phyloP scores from a whole-genome alignment of 2,113 vertebrate genomes.

The Pteropus alecto region DNA sequence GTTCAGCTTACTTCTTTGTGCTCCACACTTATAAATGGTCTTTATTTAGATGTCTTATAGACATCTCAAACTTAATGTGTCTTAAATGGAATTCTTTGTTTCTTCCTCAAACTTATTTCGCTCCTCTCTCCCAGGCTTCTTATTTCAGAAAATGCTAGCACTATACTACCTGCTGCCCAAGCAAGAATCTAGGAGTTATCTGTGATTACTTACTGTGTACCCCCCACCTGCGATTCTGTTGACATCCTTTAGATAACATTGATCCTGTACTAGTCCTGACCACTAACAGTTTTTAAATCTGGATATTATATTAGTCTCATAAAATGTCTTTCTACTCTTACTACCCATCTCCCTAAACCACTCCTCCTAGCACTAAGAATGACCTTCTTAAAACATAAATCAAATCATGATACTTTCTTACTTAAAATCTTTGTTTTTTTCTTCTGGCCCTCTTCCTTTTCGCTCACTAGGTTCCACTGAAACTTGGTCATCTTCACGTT shows the following conservation, averaged over 20 bases:
- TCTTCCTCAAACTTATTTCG: neutral
- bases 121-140: neutral
- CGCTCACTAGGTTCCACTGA: neutral
- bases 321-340: neutral
- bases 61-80: neutral
- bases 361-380: neutral
- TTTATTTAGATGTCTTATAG: neutral
- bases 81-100: neutral
- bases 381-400: neutral
- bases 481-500: neutral
- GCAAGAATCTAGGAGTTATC: neutral
- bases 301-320: neutral
- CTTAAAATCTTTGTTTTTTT: neutral
- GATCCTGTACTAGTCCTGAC: neutral
- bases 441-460: neutral
- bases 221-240: neutral
- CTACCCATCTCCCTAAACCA: neutral
- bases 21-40: neutral
- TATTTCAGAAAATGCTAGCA: neutral
- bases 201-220: neutral
- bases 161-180: neutral
- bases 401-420: neutral
- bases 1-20: neutral
- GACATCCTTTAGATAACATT: neutral
- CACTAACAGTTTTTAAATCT: neutral